A percentile compares a stretch with the other conserved stretches of the same genome.
phyloP scores from a whole-genome alignment of 2,888 invertebrate genomes.

The Ophion ellenae region DNA sequence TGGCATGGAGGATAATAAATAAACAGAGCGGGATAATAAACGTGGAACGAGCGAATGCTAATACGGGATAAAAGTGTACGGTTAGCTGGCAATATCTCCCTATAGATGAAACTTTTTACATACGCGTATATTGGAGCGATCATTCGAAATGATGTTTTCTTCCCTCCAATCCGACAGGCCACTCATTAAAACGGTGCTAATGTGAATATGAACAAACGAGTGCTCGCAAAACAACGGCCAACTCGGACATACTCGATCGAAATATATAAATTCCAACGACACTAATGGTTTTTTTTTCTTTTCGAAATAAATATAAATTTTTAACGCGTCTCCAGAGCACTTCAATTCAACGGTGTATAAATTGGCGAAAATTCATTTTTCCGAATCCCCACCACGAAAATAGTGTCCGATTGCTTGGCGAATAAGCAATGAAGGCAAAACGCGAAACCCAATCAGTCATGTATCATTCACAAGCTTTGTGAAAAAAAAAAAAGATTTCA shows the following conservation, averaged over 20 bases:
- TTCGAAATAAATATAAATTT: neutral
- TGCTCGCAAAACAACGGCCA: neutral
- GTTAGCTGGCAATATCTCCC: constrained; percentile 1
- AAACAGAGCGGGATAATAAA: constrained; percentile 33
- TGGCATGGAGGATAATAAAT: constrained; percentile 9
- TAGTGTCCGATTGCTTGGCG: neutral
- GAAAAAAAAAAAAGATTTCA: neutral
- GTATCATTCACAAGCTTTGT: neutral
- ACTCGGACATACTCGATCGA: neutral
- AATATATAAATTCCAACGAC: neutral
- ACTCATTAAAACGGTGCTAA: neutral
- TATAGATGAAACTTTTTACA: neutral
- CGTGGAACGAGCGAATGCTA: constrained; percentile 2
- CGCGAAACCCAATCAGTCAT: neutral
- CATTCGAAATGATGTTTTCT: neutral
- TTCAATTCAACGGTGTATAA: neutral
- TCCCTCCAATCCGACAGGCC: neutral
- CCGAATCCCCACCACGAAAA: neutral
- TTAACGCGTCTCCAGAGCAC: no score
- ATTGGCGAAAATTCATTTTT: neutral
- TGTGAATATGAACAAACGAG: neutral
- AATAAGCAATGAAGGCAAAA: neutral
- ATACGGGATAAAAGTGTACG: constrained; percentile 23
- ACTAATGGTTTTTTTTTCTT: neutral
- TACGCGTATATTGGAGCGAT: neutral